phyloP scores from a whole-genome alignment of 2,113 vertebrate species.

The Cheirogaleus medius region DNA sequence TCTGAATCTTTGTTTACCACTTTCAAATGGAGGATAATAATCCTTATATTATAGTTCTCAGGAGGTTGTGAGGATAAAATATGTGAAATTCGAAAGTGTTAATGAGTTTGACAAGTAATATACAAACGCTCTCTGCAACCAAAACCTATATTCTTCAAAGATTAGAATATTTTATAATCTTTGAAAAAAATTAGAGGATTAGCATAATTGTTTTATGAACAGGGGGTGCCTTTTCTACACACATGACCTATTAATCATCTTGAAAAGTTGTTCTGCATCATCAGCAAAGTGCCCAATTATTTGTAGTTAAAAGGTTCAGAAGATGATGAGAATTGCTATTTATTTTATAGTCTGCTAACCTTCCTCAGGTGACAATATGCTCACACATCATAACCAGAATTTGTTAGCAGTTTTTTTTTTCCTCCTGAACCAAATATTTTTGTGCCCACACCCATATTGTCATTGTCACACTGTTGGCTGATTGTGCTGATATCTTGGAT shows the following conservation, averaged over 20 bases:
- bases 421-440: slow-evolving; percentile 42
- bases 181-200: slow-evolving; percentile 59
- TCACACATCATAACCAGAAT: not conserved
- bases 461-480: not conserved
- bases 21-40: slow-evolving; percentile 40
- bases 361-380: not conserved
- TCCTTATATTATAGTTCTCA: slow-evolving; percentile 19
- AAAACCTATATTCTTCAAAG: slow-evolving; percentile 65
- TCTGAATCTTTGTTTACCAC: slow-evolving; percentile 22
- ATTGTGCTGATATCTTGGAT: not conserved
- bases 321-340: slow-evolving; percentile 9
- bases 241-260: slow-evolving; percentile 62
- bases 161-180: slow-evolving; percentile 56
- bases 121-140: slow-evolving; percentile 39
- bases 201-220: slow-evolving; percentile 49
- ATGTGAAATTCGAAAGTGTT: slow-evolving; percentile 59
- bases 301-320: slow-evolving; percentile 40
- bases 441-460: not conserved
- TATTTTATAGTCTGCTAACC: not conserved
- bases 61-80: slow-evolving; percentile 50
- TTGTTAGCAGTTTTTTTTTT: not conserved
- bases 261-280: slow-evolving; percentile 42
- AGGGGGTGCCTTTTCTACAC: slow-evolving; percentile 31
- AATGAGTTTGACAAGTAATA: slow-evolving; percentile 44
- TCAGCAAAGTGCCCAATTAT: slow-evolving; percentile 58